These are phyloP conservation scores for Isurus oxyrinchus DNA, from an alignment of 2,113 vertebrate species.

Conservation along the genomic window DNA sequence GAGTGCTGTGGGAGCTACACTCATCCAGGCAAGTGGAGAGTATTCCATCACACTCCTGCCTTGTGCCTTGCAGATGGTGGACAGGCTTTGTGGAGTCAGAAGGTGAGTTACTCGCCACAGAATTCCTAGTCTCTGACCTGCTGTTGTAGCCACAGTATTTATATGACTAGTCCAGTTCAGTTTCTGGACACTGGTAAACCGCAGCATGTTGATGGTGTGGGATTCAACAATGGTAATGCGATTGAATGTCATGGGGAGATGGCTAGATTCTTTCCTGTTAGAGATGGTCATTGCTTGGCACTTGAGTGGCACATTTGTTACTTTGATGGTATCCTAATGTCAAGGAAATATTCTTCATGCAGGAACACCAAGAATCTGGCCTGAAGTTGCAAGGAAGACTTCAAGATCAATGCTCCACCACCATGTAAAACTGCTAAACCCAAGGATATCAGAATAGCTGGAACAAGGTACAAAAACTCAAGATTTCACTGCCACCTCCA, in stretches of 20 bases:
- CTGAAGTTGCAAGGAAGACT: not conserved
- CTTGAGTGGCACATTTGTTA: not conserved
- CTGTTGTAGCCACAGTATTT: not conserved
- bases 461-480: not conserved
- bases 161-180: not conserved
- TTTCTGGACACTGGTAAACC: not conserved
- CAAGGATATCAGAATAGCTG: not conserved
- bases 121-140: not conserved
- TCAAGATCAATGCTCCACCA: not conserved
- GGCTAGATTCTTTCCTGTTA: too few relatives aligned
- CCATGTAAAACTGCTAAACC: not conserved
- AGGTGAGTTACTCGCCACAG: too few relatives aligned
- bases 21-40: not conserved
- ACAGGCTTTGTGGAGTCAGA: not conserved
- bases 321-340: not conserved
- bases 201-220: too few relatives aligned
- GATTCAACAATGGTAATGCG: too few relatives aligned
- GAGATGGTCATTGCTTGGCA: too few relatives aligned
- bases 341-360: not conserved
- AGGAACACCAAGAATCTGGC: not conserved
- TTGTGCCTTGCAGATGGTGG: not conserved
- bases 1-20: too few relatives aligned
- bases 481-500: not conserved
- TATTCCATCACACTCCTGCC: not conserved
- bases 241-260: too few relatives aligned